A percentile compares a stretch with the other conserved stretches of the same genome.
phyloP scores from a whole-genome alignment of 2,113 vertebrate genomes.

The Hypanus sabinus region DNA sequence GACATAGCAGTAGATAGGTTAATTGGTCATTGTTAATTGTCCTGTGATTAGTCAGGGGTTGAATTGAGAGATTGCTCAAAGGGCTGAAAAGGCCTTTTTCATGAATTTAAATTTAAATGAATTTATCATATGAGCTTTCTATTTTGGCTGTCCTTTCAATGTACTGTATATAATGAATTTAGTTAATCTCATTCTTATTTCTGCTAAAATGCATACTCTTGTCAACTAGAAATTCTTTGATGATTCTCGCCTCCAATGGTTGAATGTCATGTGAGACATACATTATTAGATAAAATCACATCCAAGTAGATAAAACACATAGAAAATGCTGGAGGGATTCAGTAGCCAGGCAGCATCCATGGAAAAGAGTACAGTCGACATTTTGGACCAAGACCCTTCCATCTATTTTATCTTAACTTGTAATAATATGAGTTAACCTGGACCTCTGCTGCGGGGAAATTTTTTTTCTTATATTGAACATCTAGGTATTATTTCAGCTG shows the following conservation, averaged over 20 bases:
- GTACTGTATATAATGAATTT: neutral
- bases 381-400: too few species aligned
- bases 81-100: too few species aligned
- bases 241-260: neutral
- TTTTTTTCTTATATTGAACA: neutral
- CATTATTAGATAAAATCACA: neutral
- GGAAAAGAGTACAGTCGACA: too few species aligned
- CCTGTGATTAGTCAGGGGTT: too few species aligned
- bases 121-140: neutral
- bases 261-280: neutral
- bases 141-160: slow-evolving; percentile 15
- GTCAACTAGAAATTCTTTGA: neutral
- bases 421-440: neutral
- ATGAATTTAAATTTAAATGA: too few species aligned
- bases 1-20: too few species aligned
- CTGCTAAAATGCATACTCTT: slow-evolving; percentile 3
- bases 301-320: neutral
- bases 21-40: too few species aligned
- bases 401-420: neutral
- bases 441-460: neutral
- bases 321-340: too few species aligned
- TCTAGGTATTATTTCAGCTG: neutral
- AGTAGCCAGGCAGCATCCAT: too few species aligned
- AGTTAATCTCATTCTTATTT: slow-evolving; percentile 11
- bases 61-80: too few species aligned